A percentile compares a stretch with the other conserved stretches of the same genome.
These are phyloP conservation scores for Notothenia rossii DNA, from an alignment of 2,113 vertebrate species.

Conservation along the genomic window DNA sequence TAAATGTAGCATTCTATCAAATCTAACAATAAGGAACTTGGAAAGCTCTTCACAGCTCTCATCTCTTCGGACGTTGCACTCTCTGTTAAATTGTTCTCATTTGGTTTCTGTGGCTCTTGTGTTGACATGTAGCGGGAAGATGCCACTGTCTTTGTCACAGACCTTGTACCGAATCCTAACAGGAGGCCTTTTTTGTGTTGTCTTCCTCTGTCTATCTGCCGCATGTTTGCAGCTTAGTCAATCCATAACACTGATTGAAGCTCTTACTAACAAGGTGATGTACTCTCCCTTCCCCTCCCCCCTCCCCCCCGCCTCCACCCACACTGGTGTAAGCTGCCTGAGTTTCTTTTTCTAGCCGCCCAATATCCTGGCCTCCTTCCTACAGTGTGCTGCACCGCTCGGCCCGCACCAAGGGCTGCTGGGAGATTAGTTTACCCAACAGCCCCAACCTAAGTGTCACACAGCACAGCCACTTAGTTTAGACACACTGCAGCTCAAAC, in stretches of 20 bases:
- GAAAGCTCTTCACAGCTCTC: neutral
- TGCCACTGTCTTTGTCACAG: conserved; percentile 29
- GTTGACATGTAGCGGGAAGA: conserved; percentile 17
- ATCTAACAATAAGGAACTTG: no score
- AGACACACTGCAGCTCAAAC: conserved; percentile 62
- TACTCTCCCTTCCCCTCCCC: conserved; percentile 51
- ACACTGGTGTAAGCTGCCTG: conserved; percentile 71
- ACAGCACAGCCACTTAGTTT: conserved; percentile 57
- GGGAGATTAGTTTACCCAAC: conserved; percentile 75
- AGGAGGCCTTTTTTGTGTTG: neutral
- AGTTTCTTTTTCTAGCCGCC: conserved; percentile 79
- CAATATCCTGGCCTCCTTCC: conserved; percentile 64
- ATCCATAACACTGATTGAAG: conserved; percentile 68
- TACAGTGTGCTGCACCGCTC: conserved; percentile 38
- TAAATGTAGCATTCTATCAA: no score
- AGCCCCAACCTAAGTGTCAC: conserved; percentile 54
- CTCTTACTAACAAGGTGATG: conserved; percentile 73
- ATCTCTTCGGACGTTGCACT: neutral
- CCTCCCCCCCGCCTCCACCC: conserved; percentile 28
- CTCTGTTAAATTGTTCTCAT: conserved; percentile 32
- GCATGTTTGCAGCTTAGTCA: conserved; percentile 50
- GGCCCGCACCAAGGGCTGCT: conserved; percentile 45
- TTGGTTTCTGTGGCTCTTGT: conserved; percentile 14
- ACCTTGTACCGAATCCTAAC: conserved; percentile 4
- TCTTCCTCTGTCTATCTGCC: neutral